Evolutionary conservation across 2,888 invertebrate genomes (phyloP).

Genomic region (Coenonympha arcania): DNA sequence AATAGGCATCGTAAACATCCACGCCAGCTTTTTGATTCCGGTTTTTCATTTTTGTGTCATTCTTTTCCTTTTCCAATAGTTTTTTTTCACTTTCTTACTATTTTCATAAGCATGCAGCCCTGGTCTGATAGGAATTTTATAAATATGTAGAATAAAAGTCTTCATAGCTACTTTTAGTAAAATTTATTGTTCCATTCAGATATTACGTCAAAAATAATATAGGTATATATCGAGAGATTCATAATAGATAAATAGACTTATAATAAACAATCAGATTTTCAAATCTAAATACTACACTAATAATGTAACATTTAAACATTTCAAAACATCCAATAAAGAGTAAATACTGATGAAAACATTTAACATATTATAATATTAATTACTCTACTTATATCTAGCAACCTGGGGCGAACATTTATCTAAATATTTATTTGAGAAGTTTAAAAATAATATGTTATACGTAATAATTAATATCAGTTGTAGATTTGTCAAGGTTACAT

Average conservation of each 20-base stretch:
- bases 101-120: too few relatives aligned
- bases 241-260: conserved; percentile 53
- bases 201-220: conserved; percentile 59
- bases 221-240: conserved; percentile 46
- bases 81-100: too few relatives aligned
- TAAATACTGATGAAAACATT: conserved; percentile 64
- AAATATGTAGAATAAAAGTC: background rate
- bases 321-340: conserved; percentile 46
- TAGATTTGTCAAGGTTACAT: conserved; percentile 38
- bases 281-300: conserved; percentile 56
- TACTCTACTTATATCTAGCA: conserved; percentile 43
- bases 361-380: conserved; percentile 61
- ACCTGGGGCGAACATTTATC: conserved; percentile 52
- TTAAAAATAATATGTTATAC: conserved; percentile 38
- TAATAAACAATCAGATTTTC: conserved; percentile 48
- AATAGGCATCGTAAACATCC: too few relatives aligned
- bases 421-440: conserved; percentile 11
- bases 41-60: too few relatives aligned
- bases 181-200: conserved; percentile 59
- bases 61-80: too few relatives aligned
- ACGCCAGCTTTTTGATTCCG: too few relatives aligned
- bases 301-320: conserved; percentile 54
- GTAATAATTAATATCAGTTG: conserved; percentile 22
- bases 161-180: conserved; percentile 24
- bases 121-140: background rate